phyloP scores from a whole-genome alignment of 2,888 invertebrate species.

The Hemaris fuciformis region DNA sequence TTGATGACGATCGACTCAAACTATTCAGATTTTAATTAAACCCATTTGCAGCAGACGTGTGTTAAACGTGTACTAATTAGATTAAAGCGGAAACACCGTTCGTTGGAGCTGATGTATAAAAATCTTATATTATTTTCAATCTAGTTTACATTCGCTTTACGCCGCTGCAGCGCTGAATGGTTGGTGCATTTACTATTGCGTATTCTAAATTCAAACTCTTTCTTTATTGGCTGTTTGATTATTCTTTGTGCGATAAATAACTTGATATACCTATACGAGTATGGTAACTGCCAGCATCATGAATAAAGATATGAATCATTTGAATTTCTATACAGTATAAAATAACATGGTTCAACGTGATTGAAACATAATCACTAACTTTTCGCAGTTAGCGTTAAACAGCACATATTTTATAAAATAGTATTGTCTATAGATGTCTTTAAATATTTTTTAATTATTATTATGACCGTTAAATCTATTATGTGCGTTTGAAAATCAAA shows the following conservation, averaged over 20 bases:
- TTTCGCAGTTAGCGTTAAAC: too few species aligned
- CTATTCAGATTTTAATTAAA: constrained; percentile 68
- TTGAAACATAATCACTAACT: too few species aligned
- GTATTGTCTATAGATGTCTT: too few species aligned
- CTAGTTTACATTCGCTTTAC: constrained; percentile 8
- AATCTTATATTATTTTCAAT: constrained; percentile 47
- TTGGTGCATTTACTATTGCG: background rate
- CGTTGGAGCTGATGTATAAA: constrained; percentile 33
- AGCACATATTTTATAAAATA: too few species aligned
- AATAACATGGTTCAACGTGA: too few species aligned
- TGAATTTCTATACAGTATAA: too few species aligned
- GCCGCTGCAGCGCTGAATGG: constrained; percentile 23
- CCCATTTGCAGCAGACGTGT: constrained; percentile 51
- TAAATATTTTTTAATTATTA: too few species aligned
- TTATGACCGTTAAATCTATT: too few species aligned
- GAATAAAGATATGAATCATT: too few species aligned
- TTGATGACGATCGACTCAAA: constrained; percentile 27
- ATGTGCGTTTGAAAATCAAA: too few species aligned
- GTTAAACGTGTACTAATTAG: constrained; percentile 60
- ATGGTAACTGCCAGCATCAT: background rate
- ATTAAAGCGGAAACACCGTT: constrained; percentile 47
- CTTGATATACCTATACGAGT: too few species aligned
- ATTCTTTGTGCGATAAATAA: background rate
- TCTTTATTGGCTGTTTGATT: background rate
- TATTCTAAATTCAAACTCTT: background rate